Base-by-base conservation (phyloP, 2,797 vertebrate genomes). In the Siniperca scherzeri region DNA sequence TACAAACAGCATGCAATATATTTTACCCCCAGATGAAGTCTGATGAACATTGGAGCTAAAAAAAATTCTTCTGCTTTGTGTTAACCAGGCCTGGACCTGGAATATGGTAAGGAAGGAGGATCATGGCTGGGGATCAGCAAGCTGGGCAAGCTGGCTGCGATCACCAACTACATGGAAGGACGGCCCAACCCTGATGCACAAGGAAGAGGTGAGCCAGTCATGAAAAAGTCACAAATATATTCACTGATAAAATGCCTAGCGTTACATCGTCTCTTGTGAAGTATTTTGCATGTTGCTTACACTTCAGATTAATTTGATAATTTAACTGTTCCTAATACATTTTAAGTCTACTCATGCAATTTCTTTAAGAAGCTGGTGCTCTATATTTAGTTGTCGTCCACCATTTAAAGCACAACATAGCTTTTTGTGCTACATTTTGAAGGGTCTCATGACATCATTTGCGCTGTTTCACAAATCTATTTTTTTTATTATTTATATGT, bases 71-170 rank as follows among this genome's bases (percentile, higher is more conserved):
- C 22, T 17, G 7, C n/a, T 52, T 46, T 80, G 57, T 75, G 9
- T 77, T 70, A 19, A 72, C 11, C 93, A 99, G 98, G 99, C 81
- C 92, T 99, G 78, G 98, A 99, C 91, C 96, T 97, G 96, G 97
- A 99, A 77, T 95, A 95, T 87, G 98, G 98, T 17, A 98, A 96
- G 86, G 97, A 98, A 95, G 98, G 98, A 42, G 98, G 98, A 3
- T 97, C 98, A 0, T 99, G 99, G 99, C 95, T 99, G 80, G 98
- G 99, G 59, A 97, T 99, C 93, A 98, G 84, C 93, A 99, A 97
- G 48, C 94, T 96, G 67, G 98, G 99, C 48, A 99, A 97, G 87
- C 91, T 99, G 91, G 96, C 97, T 0, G 97, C 97, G 0, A 95
- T 99, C 88, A 99, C 99, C 74, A 99, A 99, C 95, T 99, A 98